Evolutionary conservation across 1,140 invertebrate species (phyloP).

Genomic region (Lepidostoma basale): DNA sequence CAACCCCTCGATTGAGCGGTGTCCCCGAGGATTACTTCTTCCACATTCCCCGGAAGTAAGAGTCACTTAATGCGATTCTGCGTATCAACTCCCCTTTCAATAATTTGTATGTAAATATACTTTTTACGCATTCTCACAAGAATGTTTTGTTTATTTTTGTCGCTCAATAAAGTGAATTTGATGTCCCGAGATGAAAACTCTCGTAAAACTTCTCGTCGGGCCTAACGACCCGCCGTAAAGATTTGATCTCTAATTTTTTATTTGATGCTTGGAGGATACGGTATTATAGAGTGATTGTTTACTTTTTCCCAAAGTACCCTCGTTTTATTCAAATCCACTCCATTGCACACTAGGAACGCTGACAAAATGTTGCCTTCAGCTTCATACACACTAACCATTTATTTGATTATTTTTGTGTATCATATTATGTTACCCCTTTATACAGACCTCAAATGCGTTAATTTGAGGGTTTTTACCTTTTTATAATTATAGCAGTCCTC

Average conservation of each 20-base stretch:
- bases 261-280: not conserved
- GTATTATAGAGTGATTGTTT: too few relatives aligned
- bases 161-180: not conserved
- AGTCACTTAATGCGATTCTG: not conserved
- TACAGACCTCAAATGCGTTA: too few relatives aligned
- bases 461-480: too few relatives aligned
- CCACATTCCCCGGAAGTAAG: not conserved
- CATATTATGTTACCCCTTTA: too few relatives aligned
- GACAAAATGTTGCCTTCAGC: too few relatives aligned
- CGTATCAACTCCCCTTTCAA: not conserved
- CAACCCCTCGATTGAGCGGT: too few relatives aligned
- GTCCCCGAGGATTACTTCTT: not conserved
- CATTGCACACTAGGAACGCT: too few relatives aligned
- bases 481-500: too few relatives aligned
- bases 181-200: not conserved
- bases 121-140: not conserved
- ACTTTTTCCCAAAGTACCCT: too few relatives aligned
- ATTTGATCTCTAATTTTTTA: not conserved
- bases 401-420: too few relatives aligned
- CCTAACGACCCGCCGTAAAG: not conserved
- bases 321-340: too few relatives aligned
- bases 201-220: not conserved
- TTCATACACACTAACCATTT: too few relatives aligned
- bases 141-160: not conserved
- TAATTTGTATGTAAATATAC: not conserved